Evolutionary conservation across 2,797 vertebrate species (phyloP).

Genomic region (Bradypodion ventrale): DNA sequence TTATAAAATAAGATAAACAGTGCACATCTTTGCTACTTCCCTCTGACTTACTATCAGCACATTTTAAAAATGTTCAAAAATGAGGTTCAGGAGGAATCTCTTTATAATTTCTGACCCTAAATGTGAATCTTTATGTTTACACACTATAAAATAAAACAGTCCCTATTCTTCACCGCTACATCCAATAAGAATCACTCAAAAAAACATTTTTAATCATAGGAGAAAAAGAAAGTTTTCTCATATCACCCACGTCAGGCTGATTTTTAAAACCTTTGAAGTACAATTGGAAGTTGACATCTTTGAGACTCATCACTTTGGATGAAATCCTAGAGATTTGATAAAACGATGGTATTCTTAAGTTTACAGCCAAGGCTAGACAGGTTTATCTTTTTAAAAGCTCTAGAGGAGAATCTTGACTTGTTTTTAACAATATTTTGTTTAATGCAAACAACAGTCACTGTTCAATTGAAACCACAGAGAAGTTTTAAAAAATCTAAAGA

Average conservation of each 20-base stretch:
- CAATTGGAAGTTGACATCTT: not conserved
- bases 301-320: not conserved
- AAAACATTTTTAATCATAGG: not conserved
- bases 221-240: not conserved
- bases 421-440: not conserved
- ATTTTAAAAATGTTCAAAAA: not conserved
- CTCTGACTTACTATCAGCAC: accelerated
- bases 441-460: not conserved
- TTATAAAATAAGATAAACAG: not conserved
- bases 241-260: not conserved
- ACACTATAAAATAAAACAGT: not conserved
- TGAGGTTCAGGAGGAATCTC: not conserved
- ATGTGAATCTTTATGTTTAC: not conserved
- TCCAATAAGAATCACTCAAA: not conserved
- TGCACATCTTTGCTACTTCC: not conserved
- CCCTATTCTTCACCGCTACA: not conserved
- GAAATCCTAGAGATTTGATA: not conserved
- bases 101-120: not conserved
- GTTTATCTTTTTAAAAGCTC: not conserved
- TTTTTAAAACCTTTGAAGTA: not conserved
- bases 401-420: not conserved
- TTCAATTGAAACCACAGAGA: not conserved
- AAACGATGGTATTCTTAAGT: not conserved
- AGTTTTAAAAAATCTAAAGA: too few species aligned
- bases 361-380: not conserved